These are phyloP conservation scores for Columba janthina DNA, from an alignment of 2,113 vertebrate species.

Conservation along the genomic window DNA sequence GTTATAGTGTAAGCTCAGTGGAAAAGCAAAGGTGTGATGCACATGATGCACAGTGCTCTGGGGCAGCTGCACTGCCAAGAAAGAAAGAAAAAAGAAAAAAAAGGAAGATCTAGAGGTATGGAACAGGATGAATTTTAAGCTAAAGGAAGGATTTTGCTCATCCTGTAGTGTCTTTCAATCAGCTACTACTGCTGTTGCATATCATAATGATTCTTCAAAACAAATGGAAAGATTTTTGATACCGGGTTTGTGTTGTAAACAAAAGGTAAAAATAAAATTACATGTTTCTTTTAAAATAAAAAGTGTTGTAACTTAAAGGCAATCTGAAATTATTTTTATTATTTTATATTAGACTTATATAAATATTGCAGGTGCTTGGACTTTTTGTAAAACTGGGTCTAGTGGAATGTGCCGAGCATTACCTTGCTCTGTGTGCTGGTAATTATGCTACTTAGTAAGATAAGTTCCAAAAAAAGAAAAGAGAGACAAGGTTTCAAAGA, in stretches of 20 bases:
- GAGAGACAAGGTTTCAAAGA: not conserved
- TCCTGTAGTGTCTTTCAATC: not conserved
- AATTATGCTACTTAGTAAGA: not conserved
- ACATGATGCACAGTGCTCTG: not conserved
- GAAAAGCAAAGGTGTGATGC: not conserved
- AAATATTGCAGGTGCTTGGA: not conserved
- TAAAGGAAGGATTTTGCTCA: not conserved
- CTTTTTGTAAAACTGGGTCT: not conserved
- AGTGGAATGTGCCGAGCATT: not conserved
- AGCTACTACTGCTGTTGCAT: not conserved
- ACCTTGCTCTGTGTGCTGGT: not conserved
- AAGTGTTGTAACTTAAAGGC: not conserved
- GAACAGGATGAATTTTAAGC: not conserved
- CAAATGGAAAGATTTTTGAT: not conserved
- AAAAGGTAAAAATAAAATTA: not conserved
- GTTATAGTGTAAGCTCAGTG: not conserved
- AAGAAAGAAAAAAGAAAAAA: not conserved
- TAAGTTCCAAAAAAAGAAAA: not conserved
- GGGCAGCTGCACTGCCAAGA: not conserved
- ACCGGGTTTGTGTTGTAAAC: not conserved
- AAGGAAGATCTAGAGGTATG: not conserved
- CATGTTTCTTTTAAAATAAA: not conserved
- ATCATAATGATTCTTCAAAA: not conserved
- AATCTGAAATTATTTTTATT: constrained; percentile 16
- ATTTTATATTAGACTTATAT: not conserved